phyloP scores from a whole-genome alignment of 2,888 invertebrate species.

The Magallana nippona region DNA sequence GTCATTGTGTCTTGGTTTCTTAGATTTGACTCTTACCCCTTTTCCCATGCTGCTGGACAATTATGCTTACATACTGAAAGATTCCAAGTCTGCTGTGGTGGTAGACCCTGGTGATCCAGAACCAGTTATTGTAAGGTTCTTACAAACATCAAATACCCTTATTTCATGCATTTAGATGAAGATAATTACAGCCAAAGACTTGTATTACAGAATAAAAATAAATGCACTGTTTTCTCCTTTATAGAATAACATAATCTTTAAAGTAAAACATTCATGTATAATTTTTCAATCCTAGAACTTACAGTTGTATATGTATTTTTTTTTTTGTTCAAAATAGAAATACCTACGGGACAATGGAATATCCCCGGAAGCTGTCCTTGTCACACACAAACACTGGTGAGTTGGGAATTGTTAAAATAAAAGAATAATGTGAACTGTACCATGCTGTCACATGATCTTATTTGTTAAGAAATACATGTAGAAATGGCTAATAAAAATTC shows the following conservation, averaged over 20 bases:
- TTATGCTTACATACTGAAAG: conserved; percentile 75
- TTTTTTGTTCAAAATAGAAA: conserved; percentile 55
- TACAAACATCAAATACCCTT: too few relatives aligned
- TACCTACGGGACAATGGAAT: conserved; percentile 65
- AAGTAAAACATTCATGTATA: not conserved
- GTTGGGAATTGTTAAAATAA: conserved; percentile 27
- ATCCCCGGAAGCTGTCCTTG: conserved; percentile 73
- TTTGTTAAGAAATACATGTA: too few relatives aligned
- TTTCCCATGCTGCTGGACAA: conserved; percentile 77
- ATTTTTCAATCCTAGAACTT: not conserved
- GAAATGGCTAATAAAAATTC: too few relatives aligned
- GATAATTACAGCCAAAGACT: too few relatives aligned
- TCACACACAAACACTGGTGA: conserved; percentile 78
- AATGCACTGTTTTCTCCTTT: too few relatives aligned
- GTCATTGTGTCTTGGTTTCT: conserved; percentile 38
- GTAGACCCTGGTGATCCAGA: conserved; percentile 78
- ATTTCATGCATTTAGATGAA: too few relatives aligned
- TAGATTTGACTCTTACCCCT: conserved; percentile 75
- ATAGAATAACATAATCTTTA: too few relatives aligned
- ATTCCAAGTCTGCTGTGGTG: conserved; percentile 71
- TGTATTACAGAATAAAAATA: too few relatives aligned
- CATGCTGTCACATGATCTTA: too few relatives aligned
- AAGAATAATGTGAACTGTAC: not conserved
- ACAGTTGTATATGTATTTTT: not conserved
- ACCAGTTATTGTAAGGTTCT: conserved; percentile 67